Percentiles rank a stretch among this genome's conserved stretches.
phyloP scores from a whole-genome alignment of 2,888 invertebrate genomes.

The Ennomos erosarius region DNA sequence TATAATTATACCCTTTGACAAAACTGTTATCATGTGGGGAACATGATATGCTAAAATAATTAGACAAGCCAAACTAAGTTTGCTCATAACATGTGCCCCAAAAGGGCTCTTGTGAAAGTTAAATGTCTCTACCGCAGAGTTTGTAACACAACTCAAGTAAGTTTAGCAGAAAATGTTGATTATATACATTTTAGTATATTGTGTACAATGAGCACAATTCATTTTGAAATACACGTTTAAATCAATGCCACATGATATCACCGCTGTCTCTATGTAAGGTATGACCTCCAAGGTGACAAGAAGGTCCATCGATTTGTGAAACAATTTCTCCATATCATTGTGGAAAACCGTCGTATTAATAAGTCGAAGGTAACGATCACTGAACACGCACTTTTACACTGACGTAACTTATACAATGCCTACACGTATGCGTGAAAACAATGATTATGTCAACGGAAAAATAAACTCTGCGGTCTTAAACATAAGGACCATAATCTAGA shows the following conservation, averaged over 20 bases:
- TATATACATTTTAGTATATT: too few species aligned
- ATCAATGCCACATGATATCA: constrained; percentile 3
- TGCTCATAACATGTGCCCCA: constrained; percentile 6
- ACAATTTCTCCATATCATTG: constrained; percentile 29
- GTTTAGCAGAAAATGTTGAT: too few species aligned
- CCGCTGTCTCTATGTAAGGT: constrained; percentile 30
- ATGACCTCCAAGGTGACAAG: constrained; percentile 38
- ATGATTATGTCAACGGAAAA: neutral
- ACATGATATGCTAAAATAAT: neutral
- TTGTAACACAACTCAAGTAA: too few species aligned
- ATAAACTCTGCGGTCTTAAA: neutral
- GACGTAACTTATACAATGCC: neutral
- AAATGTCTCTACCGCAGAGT: too few species aligned
- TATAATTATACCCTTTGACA: too few species aligned
- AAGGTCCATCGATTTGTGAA: constrained; percentile 41
- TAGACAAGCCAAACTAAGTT: constrained; percentile 14
- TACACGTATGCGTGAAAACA: constrained; percentile 8
- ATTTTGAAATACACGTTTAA: neutral
- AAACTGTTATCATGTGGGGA: too few species aligned
- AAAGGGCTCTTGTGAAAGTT: constrained; percentile 2
- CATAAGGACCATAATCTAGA: neutral
- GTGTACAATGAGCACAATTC: too few species aligned
- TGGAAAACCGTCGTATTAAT: constrained; percentile 33
- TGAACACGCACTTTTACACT: constrained; percentile 31
- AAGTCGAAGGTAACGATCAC: constrained; percentile 35